Percentiles rank a stretch among this genome's conserved stretches.
Evolutionary conservation across 2,888 invertebrate species (phyloP).

Genomic region (Gymnocheta viridis): DNA sequence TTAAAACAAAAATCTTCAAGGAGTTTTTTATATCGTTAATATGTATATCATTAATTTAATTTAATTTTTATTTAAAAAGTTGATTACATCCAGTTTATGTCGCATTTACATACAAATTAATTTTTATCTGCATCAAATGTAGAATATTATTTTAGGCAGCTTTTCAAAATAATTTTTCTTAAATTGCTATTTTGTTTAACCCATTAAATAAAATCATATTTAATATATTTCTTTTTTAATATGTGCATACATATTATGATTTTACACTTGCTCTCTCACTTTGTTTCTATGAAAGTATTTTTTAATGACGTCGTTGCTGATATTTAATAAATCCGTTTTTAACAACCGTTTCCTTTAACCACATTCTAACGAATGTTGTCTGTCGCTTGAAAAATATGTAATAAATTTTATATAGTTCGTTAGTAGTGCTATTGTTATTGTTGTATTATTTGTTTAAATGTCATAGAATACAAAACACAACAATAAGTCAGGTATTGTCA

Average conservation of each 20-base stretch:
- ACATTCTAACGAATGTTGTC: constrained; percentile 63
- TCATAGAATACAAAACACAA: constrained; percentile 25
- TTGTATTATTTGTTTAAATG: constrained; percentile 41
- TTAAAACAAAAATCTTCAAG: no score
- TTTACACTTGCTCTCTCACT: constrained; percentile 11
- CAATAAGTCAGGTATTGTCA: constrained; percentile 53
- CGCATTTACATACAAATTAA: no score
- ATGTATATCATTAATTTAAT: no score
- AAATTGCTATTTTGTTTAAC: neutral
- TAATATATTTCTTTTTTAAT: neutral
- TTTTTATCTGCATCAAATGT: no score
- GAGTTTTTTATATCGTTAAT: no score
- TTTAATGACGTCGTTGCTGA: neutral
- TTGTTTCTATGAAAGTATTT: neutral
- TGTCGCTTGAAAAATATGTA: constrained; percentile 27
- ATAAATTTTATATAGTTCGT: constrained; percentile 43
- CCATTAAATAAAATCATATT: neutral
- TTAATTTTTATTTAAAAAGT: no score
- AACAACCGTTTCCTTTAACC: constrained; percentile 63
- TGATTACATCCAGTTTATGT: no score
- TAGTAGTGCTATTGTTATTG: neutral
- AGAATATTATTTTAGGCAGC: neutral
- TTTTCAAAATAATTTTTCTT: neutral
- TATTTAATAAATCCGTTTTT: constrained; percentile 28
- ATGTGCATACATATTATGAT: neutral